A percentile compares a stretch with the other conserved stretches of the same genome.
These are phyloP conservation scores for Centropus bengalensis DNA, from an alignment of 2,113 vertebrate species.

Conservation along the genomic window DNA sequence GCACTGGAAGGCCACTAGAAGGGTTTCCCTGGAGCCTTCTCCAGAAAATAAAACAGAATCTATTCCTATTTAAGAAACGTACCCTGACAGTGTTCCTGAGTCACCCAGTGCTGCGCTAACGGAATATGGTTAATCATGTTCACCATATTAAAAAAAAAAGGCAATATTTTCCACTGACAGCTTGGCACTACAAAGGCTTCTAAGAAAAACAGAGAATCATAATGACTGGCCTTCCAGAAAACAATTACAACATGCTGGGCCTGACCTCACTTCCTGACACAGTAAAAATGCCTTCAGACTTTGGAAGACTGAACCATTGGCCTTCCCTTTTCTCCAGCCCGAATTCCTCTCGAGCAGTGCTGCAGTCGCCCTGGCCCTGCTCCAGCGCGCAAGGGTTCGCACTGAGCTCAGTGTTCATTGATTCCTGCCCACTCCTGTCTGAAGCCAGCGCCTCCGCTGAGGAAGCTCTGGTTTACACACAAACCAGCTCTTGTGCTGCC, in stretches of 20 bases:
- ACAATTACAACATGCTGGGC: conserved; percentile 21
- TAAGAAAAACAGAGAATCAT: conserved; percentile 24
- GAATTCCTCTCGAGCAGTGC: not conserved
- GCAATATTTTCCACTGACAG: conserved; percentile 8
- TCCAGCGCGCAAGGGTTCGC: not conserved
- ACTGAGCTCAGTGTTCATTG: not conserved
- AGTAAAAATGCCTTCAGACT: not conserved
- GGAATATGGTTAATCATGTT: not conserved
- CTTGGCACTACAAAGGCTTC: not conserved
- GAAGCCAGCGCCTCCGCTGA: not conserved
- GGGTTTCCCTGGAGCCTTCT: no score
- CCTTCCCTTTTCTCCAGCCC: not conserved
- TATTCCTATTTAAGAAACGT: not conserved
- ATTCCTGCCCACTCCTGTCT: not conserved
- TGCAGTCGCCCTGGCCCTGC: not conserved
- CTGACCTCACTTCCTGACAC: conserved; percentile 60
- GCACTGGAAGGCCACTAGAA: no score
- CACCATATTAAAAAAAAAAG: not conserved
- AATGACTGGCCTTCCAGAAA: conserved; percentile 5
- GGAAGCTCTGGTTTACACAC: not conserved
- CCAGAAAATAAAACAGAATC: not conserved
- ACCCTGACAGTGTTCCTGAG: not conserved
- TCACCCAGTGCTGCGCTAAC: not conserved
- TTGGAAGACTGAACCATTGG: not conserved
- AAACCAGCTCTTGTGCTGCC: fast-evolving